Base-by-base conservation (phyloP, 1,140 invertebrate genomes). In the Drosophila tropicalis region DNA sequence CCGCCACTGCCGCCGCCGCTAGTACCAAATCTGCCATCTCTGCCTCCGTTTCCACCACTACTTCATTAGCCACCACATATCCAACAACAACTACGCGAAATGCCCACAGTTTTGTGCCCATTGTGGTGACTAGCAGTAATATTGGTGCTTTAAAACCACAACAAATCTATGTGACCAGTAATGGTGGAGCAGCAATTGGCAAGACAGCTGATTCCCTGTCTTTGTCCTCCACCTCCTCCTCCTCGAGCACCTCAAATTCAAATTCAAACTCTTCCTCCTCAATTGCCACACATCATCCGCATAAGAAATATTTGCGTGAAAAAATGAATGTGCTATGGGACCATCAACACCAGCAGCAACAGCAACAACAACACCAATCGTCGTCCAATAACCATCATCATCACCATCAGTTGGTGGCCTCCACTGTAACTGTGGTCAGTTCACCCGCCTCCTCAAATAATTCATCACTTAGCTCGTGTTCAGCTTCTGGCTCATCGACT, bases 231-330 rank as follows among this genome's bases (percentile, higher is more conserved):
- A 13, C 60, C 4, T 19, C 40, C 19, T 41, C 58, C 17, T 41
- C 58, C 60, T 15, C 17, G 7, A 51, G 44, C 44, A 51, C 44
- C 44, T 51, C 44, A 15, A 51, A 47, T 47, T 25, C 44, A 15
- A 51, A 47, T 47, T 25, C 22, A 3, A 41, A 67, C 5, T 44
- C 62, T 19, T 76, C 51, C 13, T 40, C 64, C 56, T 80, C 63
- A 58, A 79, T 70, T 56, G 77, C 79, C 51, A 86, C 90, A 44
- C 90, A 91, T 75, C 90, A 91, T 75, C 90, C 90, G 60, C 90
- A 91, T 54, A 91, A 91, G 54, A 91, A 91, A 68, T 91, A 91
- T 77, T 47, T 91, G 64, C 90, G 90, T 17, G 90, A 91, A 44
- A 91, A 91, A 61, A 91, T 91, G 90, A 89, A 87, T 56, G 90